Percentiles rank a stretch among this genome's conserved stretches.
Conservation (phyloP, 2,888 invertebrate species). For the Ophion ventricosus region DNA sequence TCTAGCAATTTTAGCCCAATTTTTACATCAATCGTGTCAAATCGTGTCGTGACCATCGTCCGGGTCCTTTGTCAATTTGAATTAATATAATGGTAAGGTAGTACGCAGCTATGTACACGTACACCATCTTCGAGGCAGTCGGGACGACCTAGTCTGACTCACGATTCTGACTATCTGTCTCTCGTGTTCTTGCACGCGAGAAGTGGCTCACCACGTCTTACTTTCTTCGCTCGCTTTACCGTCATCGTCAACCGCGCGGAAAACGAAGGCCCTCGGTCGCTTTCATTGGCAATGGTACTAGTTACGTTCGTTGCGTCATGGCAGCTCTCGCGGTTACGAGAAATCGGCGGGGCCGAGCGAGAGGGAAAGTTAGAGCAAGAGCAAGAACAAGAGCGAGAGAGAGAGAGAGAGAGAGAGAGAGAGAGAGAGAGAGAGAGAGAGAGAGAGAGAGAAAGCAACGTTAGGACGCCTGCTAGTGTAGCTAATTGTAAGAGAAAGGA, state of each 20-base stretch:
- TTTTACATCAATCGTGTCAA: too few species aligned
- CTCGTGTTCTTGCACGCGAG: constrained; percentile 68
- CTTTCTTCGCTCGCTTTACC: constrained; percentile 73
- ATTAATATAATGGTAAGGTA: too few species aligned
- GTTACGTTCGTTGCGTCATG: constrained; percentile 80
- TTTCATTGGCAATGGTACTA: constrained; percentile 83
- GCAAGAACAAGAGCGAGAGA: constrained; percentile 36
- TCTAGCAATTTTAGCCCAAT: too few species aligned
- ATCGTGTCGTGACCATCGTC: too few species aligned
- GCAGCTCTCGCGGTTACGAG: constrained; percentile 52
- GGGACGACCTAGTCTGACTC: neutral
- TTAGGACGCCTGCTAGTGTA: too few species aligned
- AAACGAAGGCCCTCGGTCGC: constrained; percentile 68
- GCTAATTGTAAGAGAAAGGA: constrained; percentile 40
- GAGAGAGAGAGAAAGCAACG: too few species aligned
- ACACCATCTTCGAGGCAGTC: too few species aligned
- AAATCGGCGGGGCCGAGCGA: neutral
- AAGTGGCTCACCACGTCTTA: constrained; percentile 80
- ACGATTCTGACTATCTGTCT: constrained; percentile 1
- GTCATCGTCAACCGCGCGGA: constrained; percentile 44
- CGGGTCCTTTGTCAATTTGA: too few species aligned
- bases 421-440: constrained; percentile 16
- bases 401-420: constrained; percentile 16
- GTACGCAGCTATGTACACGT: too few species aligned
- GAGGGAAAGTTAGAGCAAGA: constrained; percentile 3